These are phyloP conservation scores for Danio rerio DNA, from an alignment of 2,113 vertebrate species.

Conservation along the genomic window DNA sequence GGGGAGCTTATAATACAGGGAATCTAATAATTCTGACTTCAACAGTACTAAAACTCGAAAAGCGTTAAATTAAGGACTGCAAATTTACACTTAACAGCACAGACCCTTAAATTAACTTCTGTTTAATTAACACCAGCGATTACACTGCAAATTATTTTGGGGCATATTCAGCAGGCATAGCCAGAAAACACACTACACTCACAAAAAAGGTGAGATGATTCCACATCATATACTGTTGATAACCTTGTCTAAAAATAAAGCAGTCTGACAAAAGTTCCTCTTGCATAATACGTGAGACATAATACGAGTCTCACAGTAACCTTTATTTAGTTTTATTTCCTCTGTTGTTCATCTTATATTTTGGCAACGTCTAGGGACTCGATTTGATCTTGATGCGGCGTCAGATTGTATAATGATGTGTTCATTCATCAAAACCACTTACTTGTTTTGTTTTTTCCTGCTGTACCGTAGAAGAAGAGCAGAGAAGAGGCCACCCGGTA, in stretches of 20 bases:
- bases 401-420: constrained; percentile 69
- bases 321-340: constrained; percentile 1
- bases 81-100: neutral
- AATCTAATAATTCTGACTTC: no score
- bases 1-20: no score
- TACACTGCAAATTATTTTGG: neutral
- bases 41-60: neutral
- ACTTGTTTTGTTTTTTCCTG: constrained; percentile 54
- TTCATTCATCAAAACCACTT: constrained; percentile 54
- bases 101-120: neutral
- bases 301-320: neutral
- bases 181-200: neutral
- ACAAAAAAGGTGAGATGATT: neutral
- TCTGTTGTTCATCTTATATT: constrained; percentile 20
- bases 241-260: constrained; percentile 15
- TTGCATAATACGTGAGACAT: neutral
- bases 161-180: neutral
- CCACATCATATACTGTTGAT: neutral
- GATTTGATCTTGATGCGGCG: constrained; percentile 61
- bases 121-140: constrained; percentile 25
- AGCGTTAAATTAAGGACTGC: neutral
- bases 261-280: neutral
- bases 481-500: constrained; percentile 70
- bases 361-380: constrained; percentile 2
- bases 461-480: constrained; percentile 58